Base-by-base conservation (phyloP, 2,797 vertebrate genomes). In the Cyprinella venusta region DNA sequence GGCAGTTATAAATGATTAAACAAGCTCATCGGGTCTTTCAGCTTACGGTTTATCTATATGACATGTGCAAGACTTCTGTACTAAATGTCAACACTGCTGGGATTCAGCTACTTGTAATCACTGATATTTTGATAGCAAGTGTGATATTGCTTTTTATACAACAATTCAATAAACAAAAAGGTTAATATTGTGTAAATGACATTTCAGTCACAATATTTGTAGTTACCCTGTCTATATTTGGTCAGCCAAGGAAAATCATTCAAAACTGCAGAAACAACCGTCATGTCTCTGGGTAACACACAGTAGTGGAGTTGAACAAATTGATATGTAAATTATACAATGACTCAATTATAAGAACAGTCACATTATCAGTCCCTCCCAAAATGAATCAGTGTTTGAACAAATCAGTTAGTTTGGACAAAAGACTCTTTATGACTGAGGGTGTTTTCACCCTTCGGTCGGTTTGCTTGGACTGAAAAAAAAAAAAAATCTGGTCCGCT, bases 1-100 rank as follows among this genome's bases (percentile, higher is more conserved):
- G 21, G 80, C 33, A 64, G 15, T 33, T 38, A 82, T 19, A 56
- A 64, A 56, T 30, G 68, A 72, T 26, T 64, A 9, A 54, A 38
- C n/a, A 50, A 78, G 48, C 80, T 69, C 9, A 78, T n/a, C 6
- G 59, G 59, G 59, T 30, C 40, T 76, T 61, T 77, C n/a, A 63
- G 59, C 8, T 77, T 30, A 64, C 30, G 59, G 24, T 64, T 64
- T 77, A 30, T 77, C 76, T n/a, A 48, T 64, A 48, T 45, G 40
- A 48, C 40, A 33, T 77, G n/a, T 0, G 9, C 8, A 63, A 26
- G 38, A 30, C 18, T 63, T 21, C 40, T 63, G 3, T 63, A 33
- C 59, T 77, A 9, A 64, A 64, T 48, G 59, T 50, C 18, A 78
- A 45, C 26, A 63, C 2, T 26, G 13, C n/a, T 70, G 68, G 9